Evolutionary conservation across 1,140 invertebrate genomes (phyloP), one percentile per base, ranked within the genome.

Genomic region (Formica exsecta): DNA sequence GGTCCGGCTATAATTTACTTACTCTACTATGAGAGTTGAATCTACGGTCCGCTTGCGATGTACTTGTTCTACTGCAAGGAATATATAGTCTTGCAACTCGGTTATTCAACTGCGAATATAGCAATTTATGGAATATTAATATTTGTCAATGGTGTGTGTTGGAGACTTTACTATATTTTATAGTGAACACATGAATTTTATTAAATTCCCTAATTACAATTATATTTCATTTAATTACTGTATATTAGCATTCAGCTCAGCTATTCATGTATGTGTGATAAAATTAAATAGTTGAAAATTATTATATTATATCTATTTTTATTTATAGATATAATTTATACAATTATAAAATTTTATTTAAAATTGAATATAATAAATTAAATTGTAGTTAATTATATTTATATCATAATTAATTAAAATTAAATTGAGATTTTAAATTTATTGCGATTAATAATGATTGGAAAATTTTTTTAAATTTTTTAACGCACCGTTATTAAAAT

Each of bases 1-100:
- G 65, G 65, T 73, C 79, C 36, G 79, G 36, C 66, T 73, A 73
- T 81, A 81, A 81, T 81, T 81, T 81, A 81, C 79, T 81, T 81
- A 81, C 57, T 81, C 79, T 44, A 73, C 66, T 71, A 51, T 59
- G 66, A 41, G 66, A 81, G 77, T 81, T 61, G 65, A 71, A 81
- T 71, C 66, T 51, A 73, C 19, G 36, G 79, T 61, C 25, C 38
- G 51, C 57, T 22, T 8, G 54, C 66, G 66, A 81, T 59, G 66
- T 81, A 73, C 79, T 81, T 81, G 77, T 81, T 71, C 79, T 36
- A 81, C 51, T 81, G 66, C 66, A 25, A 81, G 54, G 51, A 41
- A 81, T 81, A 81, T 81, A 81, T 81, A 51, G 66, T 59, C 38
- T 25, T 81, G 29, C 36, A 81, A 81, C 79, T 81, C 59, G 16